A percentile compares a stretch with the other conserved stretches of the same genome.
phyloP scores from a whole-genome alignment of 1,140 invertebrate species.

The Trichonephila inaurata region DNA sequence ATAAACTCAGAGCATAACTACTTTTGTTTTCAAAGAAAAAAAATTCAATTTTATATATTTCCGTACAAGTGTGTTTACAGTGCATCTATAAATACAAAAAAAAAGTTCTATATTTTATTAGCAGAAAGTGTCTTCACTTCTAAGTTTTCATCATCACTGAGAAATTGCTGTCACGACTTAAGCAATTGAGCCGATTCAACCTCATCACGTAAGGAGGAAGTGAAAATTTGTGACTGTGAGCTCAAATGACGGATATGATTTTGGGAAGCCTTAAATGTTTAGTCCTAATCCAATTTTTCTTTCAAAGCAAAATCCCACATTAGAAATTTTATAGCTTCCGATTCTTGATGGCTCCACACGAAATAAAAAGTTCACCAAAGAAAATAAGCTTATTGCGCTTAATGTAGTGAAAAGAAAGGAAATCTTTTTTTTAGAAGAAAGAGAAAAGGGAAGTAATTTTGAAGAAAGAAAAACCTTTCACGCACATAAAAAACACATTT shows the following conservation, averaged over 20 bases:
- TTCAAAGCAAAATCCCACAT: not conserved
- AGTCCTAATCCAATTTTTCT: constrained; percentile 12
- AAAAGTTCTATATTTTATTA: too few relatives aligned
- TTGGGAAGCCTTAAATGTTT: not conserved
- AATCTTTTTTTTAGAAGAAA: not conserved
- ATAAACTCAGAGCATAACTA: too few relatives aligned
- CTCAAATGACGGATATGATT: not conserved
- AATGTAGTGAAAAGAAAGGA: not conserved
- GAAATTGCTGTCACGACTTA: not conserved
- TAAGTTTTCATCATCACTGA: not conserved
- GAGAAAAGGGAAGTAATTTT: not conserved
- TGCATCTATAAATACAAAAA: too few relatives aligned
- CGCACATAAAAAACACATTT: not conserved
- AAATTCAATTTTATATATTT: too few relatives aligned
- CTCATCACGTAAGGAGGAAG: not conserved
- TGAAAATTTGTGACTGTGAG: not conserved
- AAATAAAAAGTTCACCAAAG: not conserved
- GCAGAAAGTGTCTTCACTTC: not conserved
- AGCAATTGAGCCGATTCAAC: not conserved
- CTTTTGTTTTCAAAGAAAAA: too few relatives aligned
- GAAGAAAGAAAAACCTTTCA: not conserved
- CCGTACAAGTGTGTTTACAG: too few relatives aligned
- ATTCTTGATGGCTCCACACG: not conserved
- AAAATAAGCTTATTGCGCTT: constrained; percentile 3
- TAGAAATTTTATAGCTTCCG: constrained; percentile 12